Evolutionary conservation across 1,140 invertebrate genomes (phyloP).

Genomic region (Philaenus spumarius): DNA sequence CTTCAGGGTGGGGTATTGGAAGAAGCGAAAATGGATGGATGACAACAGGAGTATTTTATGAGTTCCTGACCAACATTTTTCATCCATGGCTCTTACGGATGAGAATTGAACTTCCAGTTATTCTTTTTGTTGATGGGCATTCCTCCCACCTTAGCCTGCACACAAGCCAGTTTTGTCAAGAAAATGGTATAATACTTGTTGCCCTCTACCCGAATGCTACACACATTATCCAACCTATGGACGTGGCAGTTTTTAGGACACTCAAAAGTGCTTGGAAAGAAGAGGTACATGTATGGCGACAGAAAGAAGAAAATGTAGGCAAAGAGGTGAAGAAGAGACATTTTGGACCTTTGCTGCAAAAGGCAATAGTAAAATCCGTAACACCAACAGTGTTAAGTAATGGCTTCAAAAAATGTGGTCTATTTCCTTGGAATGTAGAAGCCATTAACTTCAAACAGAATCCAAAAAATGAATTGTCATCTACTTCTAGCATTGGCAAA

Average conservation of each 20-base stretch:
- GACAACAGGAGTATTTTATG: conserved; percentile 9
- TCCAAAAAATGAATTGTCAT: too few relatives aligned
- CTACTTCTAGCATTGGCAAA: too few relatives aligned
- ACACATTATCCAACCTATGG: conserved; percentile 40
- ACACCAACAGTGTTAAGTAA: background rate
- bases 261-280: conserved; percentile 36
- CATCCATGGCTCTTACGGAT: conserved; percentile 19
- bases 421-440: background rate
- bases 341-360: conserved; percentile 14
- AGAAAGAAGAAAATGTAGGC: conserved; percentile 19
- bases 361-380: too few relatives aligned
- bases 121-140: conserved; percentile 41
- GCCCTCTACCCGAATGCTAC: conserved; percentile 39
- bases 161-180: conserved; percentile 36
- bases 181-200: conserved; percentile 39
- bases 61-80: conserved; percentile 24
- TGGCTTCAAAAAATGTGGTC: conserved; percentile 1
- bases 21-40: conserved; percentile 30
- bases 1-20: conserved; percentile 35
- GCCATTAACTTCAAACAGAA: background rate
- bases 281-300: conserved; percentile 28
- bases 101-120: conserved; percentile 29
- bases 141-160: conserved; percentile 34
- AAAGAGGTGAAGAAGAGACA: conserved; percentile 24
- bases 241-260: conserved; percentile 37